Conservation (phyloP, 1,140 invertebrate genomes). For the Cyclargus thomasi region DNA sequence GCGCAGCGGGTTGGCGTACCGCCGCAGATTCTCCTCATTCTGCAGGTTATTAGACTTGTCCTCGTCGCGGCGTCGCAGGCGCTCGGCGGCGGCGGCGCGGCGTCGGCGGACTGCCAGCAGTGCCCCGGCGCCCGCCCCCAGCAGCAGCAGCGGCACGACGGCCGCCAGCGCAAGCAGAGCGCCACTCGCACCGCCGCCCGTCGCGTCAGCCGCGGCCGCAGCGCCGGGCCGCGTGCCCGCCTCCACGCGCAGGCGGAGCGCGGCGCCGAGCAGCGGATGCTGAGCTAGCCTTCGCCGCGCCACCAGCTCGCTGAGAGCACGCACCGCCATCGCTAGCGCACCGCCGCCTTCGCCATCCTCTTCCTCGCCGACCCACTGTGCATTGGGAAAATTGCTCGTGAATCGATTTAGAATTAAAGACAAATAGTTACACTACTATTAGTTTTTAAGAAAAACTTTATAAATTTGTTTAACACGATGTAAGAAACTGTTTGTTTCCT, state of each 20-base stretch:
- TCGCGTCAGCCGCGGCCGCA: conserved; percentile 82
- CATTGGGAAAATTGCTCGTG: not conserved
- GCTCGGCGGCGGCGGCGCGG: conserved; percentile 73
- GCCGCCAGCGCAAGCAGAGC: conserved; percentile 77
- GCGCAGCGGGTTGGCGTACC: conserved; percentile 76
- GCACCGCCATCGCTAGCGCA: conserved; percentile 47
- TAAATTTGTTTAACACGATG: too few species aligned
- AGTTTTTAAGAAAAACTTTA: too few species aligned
- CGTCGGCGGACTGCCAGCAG: conserved; percentile 73
- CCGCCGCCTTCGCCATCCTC: conserved; percentile 39
- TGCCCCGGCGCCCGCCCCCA: conserved; percentile 54
- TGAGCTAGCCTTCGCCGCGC: conserved; percentile 51
- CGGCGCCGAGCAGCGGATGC: conserved; percentile 75
- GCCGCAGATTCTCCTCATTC: conserved; percentile 90
- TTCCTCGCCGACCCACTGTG: conserved; percentile 57
- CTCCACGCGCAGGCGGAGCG: conserved; percentile 86
- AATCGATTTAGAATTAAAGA: too few species aligned
- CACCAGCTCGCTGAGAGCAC: conserved; percentile 51
- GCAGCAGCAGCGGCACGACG: conserved; percentile 72
- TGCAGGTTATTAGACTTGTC: conserved; percentile 92
- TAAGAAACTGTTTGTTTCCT: too few species aligned
- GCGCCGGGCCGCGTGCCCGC: conserved; percentile 78
- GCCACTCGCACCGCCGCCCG: conserved; percentile 83
- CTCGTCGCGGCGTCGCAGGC: conserved; percentile 83
- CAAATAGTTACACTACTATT: too few species aligned